phyloP scores from a whole-genome alignment of 2,888 invertebrate species.

The Clanis bilineata region DNA sequence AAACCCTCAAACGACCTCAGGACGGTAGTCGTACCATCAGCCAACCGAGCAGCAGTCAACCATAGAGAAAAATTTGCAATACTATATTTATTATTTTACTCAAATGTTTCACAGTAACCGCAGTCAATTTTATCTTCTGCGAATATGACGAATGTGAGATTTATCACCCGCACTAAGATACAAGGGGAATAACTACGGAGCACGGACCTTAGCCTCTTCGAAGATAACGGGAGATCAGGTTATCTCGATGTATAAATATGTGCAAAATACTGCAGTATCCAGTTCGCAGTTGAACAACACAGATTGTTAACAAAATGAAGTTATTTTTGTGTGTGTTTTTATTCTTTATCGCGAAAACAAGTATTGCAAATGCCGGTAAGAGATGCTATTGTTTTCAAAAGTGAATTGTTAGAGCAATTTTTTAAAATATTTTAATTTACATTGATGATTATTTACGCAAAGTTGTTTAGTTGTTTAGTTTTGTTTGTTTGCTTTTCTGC shows the following conservation, averaged over 20 bases:
- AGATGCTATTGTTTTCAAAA: too few species aligned
- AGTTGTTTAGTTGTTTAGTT: too few species aligned
- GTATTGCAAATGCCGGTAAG: conserved; percentile 3
- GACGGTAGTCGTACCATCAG: too few species aligned
- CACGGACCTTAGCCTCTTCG: background rate
- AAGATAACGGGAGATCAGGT: conserved; percentile 1
- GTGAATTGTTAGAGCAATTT: too few species aligned
- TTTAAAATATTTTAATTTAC: too few species aligned
- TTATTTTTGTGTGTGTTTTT: background rate
- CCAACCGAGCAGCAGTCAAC: too few species aligned
- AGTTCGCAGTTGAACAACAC: background rate
- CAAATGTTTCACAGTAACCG: background rate
- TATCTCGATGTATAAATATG: background rate
- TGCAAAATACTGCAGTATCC: background rate
- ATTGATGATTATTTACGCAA: too few species aligned
- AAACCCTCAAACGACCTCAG: too few species aligned
- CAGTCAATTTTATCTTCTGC: background rate
- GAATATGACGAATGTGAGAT: background rate
- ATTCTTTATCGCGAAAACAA: background rate
- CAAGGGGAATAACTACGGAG: background rate
- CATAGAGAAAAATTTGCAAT: too few species aligned
- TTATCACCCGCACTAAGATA: background rate
- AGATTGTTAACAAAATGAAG: background rate
- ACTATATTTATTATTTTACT: background rate
- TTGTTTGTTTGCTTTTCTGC: background rate